These are phyloP conservation scores for Formica aserva DNA, from an alignment of 2,888 invertebrate genomes.

Conservation along the genomic window DNA sequence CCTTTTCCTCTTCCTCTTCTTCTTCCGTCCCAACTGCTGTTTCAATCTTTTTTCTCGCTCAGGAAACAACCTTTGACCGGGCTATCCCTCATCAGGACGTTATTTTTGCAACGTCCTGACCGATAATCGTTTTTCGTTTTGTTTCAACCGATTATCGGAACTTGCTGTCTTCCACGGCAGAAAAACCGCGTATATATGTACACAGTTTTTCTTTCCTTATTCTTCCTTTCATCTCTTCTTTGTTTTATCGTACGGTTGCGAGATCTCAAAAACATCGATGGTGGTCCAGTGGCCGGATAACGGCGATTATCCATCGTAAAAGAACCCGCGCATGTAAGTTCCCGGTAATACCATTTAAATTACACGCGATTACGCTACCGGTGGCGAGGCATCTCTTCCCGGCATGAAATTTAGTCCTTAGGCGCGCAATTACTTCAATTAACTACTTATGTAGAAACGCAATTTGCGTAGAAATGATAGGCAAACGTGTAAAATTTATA, in stretches of 20 bases:
- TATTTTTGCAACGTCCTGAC: conserved; percentile 43
- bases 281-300: conserved; percentile 60
- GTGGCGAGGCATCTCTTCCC: conserved; percentile 31
- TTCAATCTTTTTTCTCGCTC: conserved; percentile 48
- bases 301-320: conserved; percentile 56
- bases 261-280: conserved; percentile 52
- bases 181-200: conserved; percentile 33
- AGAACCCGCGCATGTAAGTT: conserved; percentile 52
- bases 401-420: conserved; percentile 51
- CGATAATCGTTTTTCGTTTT: conserved; percentile 56
- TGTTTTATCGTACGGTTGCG: conserved; percentile 3
- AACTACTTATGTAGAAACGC: conserved; percentile 45
- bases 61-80: conserved; percentile 57
- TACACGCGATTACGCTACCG: conserved; percentile 52
- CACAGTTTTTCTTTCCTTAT: neutral
- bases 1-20: conserved; percentile 59
- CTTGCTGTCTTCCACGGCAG: conserved; percentile 18
- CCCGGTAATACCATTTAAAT: conserved; percentile 55
- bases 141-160: conserved; percentile 32
- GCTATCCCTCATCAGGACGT: conserved; percentile 53
- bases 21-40: conserved; percentile 60
- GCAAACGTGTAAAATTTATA: conserved; percentile 16
- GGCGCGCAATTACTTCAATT: conserved; percentile 52
- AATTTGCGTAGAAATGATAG: conserved; percentile 34
- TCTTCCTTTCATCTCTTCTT: conserved; percentile 6